Base-by-base conservation (phyloP, 2,113 vertebrate species). In the Nibea albiflora region DNA sequence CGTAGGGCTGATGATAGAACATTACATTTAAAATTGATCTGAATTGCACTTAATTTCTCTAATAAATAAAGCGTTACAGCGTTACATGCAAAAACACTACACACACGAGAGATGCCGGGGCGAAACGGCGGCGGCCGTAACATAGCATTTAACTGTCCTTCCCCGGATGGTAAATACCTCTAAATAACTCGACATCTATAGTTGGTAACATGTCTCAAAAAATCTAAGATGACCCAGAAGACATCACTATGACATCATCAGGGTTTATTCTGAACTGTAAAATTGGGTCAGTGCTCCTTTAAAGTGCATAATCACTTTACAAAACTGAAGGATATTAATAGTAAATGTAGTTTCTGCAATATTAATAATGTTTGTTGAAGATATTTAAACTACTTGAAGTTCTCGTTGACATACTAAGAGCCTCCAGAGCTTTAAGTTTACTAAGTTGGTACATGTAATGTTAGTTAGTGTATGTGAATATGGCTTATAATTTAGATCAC, bases 391-490 rank as follows among this genome's bases (percentile, higher is more conserved):
- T 19, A 67, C 20, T 22, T 35, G 19, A 49, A 17, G 44, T 26
- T 22, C 2, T 58, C 15, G 65, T 28, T 52, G 10, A 56, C 5
- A 66, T 35, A 57, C 56, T 39, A 56, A 11, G 26, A 49, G 35
- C 44, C 54, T 73, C 14, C 50, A 74, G 11, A 47, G n/a, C 50
- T 26, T 28, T 65, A 19, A 26, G 7, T 67, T 74, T 26, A 49
- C 15, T 20, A 19, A 61, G 14, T 9, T 39, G 7, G 8, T 39
- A 39, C 35, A 39, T 35, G 35, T 35, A 35, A 35, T 35, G 31
- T 35, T 35, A 8, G 35, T 39, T 39, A 39, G 35, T 35, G 35
- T 35, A 35, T 35, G 35, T 39, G 8, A 61, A 35, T 11, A 2
- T 16, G 19, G 14, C 68, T 44, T 15, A 35, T 39, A 39, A 39